Evolutionary conservation across 1,140 invertebrate genomes (phyloP).

Genomic region (Eubasilissa regina): DNA sequence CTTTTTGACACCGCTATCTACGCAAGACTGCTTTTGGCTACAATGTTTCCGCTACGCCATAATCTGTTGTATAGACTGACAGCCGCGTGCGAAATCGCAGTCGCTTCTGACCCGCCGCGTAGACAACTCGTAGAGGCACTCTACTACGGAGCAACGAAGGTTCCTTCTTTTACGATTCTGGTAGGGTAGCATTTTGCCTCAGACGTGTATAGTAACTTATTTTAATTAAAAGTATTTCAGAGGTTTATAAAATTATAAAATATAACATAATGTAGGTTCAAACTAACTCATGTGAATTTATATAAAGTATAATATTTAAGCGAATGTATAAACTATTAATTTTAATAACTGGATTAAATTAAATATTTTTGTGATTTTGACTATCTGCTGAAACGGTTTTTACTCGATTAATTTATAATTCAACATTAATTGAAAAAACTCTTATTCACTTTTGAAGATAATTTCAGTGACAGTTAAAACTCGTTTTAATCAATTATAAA

Average conservation of each 20-base stretch:
- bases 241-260: background rate
- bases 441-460: too few species aligned
- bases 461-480: too few species aligned
- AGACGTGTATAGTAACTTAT: background rate
- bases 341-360: too few species aligned
- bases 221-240: constrained; percentile 5
- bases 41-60: background rate
- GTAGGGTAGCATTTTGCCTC: background rate
- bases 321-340: too few species aligned
- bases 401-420: too few species aligned
- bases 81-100: constrained; percentile 6
- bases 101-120: background rate
- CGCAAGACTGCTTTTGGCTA: background rate
- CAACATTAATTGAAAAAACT: too few species aligned
- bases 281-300: too few species aligned
- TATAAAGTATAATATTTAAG: too few species aligned
- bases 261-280: too few species aligned
- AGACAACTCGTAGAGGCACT: constrained; percentile 4
- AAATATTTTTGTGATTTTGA: too few species aligned
- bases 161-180: background rate
- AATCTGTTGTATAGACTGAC: background rate
- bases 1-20: background rate
- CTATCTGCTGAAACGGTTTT: too few species aligned
- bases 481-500: too few species aligned
- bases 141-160: background rate